A percentile compares a stretch with the other conserved stretches of the same genome.
phyloP scores from a whole-genome alignment of 2,888 invertebrate species.

The Lydus trimaculatus region DNA sequence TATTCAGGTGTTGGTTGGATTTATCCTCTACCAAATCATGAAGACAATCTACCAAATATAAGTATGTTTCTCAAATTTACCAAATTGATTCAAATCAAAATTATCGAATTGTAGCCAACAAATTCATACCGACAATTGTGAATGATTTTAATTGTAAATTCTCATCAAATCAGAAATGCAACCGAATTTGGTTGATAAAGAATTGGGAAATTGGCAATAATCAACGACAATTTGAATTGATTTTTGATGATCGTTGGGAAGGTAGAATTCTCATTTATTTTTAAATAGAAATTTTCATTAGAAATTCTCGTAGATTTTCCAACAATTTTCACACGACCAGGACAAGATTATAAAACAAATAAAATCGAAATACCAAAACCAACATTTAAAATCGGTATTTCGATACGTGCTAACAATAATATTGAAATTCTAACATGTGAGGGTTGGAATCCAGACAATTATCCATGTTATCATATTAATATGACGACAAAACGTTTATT shows the following conservation, averaged over 20 bases:
- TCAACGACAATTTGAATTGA: slow-evolving; percentile 38
- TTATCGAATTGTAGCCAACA: slow-evolving; percentile 43
- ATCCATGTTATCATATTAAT: slow-evolving; percentile 53
- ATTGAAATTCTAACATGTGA: slow-evolving; percentile 52
- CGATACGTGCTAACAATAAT: slow-evolving; percentile 46
- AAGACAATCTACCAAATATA: slow-evolving; percentile 43
- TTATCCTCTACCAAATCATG: slow-evolving; percentile 48
- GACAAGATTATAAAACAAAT: slow-evolving; percentile 45
- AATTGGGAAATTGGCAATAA: slow-evolving; percentile 49
- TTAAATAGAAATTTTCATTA: not conserved
- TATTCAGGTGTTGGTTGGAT: slow-evolving; percentile 54
- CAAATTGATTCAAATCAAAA: not conserved
- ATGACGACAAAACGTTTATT: slow-evolving; percentile 45
- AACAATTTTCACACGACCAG: slow-evolving; percentile 42
- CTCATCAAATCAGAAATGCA: slow-evolving; percentile 46
- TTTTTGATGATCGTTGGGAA: slow-evolving; percentile 54
- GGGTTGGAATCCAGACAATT: slow-evolving; percentile 51
- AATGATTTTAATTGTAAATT: slow-evolving; percentile 53
- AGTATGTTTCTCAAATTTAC: slow-evolving; percentile 40
- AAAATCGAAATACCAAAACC: slow-evolving; percentile 42
- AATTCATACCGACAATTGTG: slow-evolving; percentile 48
- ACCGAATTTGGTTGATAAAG: slow-evolving; percentile 46
- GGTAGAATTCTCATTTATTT: slow-evolving; percentile 37
- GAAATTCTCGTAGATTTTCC: slow-evolving; percentile 47
- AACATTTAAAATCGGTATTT: slow-evolving; percentile 47